These are phyloP conservation scores for Hypsibius dujardini DNA, from an alignment of 1,140 invertebrate species.

Conservation along the genomic window DNA sequence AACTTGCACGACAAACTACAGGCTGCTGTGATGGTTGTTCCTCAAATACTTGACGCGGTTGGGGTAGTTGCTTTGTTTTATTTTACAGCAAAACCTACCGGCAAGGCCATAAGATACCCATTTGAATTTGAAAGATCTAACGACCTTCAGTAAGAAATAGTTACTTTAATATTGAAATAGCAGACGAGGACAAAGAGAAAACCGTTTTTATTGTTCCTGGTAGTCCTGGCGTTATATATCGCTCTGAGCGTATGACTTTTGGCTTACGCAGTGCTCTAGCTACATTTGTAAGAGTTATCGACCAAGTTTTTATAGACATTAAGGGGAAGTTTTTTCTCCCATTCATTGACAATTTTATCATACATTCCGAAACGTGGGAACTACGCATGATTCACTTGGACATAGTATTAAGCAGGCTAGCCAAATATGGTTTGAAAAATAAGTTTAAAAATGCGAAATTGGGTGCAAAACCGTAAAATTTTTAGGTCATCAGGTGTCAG, in stretches of 20 bases:
- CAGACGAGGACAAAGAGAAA: background rate
- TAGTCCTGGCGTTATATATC: conserved; percentile 18
- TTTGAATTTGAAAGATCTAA: too few species aligned
- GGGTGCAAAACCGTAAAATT: background rate
- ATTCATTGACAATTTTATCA: background rate
- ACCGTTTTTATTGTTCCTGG: conserved; percentile 14
- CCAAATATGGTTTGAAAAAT: background rate
- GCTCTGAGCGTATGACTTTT: conserved; percentile 19
- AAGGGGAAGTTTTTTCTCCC: background rate
- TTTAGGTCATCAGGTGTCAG: conserved; percentile 5
- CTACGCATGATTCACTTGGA: background rate
- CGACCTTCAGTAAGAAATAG: background rate
- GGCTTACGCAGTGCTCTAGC: conserved; percentile 20
- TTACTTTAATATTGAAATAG: background rate
- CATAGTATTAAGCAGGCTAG: background rate
- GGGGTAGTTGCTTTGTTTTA: too few species aligned
- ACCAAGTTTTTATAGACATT: background rate
- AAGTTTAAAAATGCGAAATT: background rate
- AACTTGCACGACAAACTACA: too few species aligned
- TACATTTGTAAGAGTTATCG: conserved; percentile 19
- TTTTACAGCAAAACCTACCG: too few species aligned
- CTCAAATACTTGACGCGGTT: too few species aligned
- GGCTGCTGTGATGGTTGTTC: too few species aligned
- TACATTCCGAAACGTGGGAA: background rate
- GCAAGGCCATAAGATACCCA: too few species aligned